Evolutionary conservation across 2,797 vertebrate genomes (phyloP).

Genomic region (Sebastiscus albofasciatus): DNA sequence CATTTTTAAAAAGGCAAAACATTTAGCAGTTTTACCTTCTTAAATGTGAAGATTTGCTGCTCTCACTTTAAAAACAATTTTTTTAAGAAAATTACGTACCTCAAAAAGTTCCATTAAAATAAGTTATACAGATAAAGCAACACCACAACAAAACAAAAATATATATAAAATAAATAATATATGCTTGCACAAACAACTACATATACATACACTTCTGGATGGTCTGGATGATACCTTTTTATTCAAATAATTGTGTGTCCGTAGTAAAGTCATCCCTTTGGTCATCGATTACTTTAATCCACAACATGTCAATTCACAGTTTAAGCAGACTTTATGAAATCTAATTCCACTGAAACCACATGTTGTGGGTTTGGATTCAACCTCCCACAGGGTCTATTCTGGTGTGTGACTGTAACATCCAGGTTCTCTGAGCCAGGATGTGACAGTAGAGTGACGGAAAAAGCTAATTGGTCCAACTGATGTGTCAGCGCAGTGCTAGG

Average conservation of each 20-base stretch:
- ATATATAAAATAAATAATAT: neutral
- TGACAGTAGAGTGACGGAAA: slow-evolving; percentile 58
- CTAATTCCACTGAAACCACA: neutral
- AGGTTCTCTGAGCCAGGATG: slow-evolving; percentile 19
- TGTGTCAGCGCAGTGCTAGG: slow-evolving; percentile 53
- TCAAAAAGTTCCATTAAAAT: neutral
- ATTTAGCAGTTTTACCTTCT: neutral
- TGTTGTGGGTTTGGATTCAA: neutral
- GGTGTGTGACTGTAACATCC: slow-evolving; percentile 32
- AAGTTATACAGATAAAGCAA: neutral
- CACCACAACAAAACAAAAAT: neutral
- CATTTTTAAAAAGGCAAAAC: neutral
- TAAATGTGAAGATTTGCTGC: neutral
- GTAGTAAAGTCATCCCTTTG: neutral
- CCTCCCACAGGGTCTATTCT: slow-evolving; percentile 21
- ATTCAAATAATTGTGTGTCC: neutral
- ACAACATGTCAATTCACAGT: neutral
- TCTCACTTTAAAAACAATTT: neutral
- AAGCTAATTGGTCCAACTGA: slow-evolving; percentile 70
- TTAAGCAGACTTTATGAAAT: neutral
- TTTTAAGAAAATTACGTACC: neutral
- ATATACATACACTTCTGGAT: neutral
- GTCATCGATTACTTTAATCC: neutral
- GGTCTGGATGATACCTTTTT: neutral
- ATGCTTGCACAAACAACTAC: neutral